These are phyloP conservation scores for Chalcis sispes DNA, from an alignment of 2,888 invertebrate species.

Conservation along the genomic window DNA sequence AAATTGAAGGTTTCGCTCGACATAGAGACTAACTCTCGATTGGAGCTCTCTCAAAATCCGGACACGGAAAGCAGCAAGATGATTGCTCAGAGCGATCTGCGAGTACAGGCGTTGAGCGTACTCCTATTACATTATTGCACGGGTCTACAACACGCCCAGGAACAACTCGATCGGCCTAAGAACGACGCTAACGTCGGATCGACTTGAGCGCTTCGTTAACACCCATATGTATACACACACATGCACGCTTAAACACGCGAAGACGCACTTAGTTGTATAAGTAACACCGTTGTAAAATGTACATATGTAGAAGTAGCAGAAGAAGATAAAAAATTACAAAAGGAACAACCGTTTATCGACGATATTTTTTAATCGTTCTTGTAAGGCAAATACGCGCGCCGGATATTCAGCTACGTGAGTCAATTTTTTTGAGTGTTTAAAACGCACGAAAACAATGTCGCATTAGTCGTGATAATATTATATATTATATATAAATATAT, in stretches of 20 bases:
- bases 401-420: slow-evolving; percentile 58
- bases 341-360: slow-evolving; percentile 10
- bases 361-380: slow-evolving; percentile 28
- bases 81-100: slow-evolving; percentile 84
- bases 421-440: slow-evolving; percentile 53
- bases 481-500: too few relatives aligned
- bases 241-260: background rate
- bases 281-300: background rate
- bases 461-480: too few relatives aligned
- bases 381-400: slow-evolving; percentile 15
- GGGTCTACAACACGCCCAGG: slow-evolving; percentile 90
- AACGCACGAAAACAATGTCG: too few relatives aligned
- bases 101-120: slow-evolving; percentile 93
- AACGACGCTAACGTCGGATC: slow-evolving; percentile 60
- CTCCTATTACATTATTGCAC: slow-evolving; percentile 97
- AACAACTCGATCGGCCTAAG: slow-evolving; percentile 65
- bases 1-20: slow-evolving; percentile 87
- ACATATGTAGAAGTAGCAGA: too few relatives aligned
- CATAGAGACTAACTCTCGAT: slow-evolving; percentile 80
- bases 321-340: too few relatives aligned
- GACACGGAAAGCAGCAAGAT: slow-evolving; percentile 69
- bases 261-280: background rate
- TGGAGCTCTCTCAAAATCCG: slow-evolving; percentile 69
- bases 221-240: background rate
- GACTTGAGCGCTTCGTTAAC: slow-evolving; percentile 54